Evolutionary conservation across 2,113 vertebrate species (phyloP).

Genomic region (Oncorhynchus keta): DNA sequence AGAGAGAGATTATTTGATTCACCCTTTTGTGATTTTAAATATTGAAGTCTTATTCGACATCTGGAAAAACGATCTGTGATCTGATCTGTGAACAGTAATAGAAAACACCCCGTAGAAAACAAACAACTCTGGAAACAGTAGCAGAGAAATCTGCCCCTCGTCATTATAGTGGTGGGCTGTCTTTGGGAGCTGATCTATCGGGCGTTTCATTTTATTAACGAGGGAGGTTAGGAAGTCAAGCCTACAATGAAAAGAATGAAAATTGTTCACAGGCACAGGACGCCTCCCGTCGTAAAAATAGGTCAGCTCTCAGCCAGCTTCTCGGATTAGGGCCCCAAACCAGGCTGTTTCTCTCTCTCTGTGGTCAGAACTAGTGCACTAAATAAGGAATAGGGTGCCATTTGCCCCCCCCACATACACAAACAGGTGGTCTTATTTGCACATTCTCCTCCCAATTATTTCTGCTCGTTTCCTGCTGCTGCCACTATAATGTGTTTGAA

Average conservation of each 20-base stretch:
- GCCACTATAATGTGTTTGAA: conserved; percentile 2
- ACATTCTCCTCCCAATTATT: conserved; percentile 19
- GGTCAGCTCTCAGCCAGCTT: neutral
- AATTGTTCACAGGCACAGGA: neutral
- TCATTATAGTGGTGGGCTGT: neutral
- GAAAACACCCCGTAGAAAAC: neutral
- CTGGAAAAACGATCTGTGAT: no score
- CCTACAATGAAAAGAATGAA: neutral
- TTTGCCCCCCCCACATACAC: no score
- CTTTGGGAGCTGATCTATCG: neutral
- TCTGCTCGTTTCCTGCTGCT: neutral
- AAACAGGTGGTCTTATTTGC: conserved; percentile 39
- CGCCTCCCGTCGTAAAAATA: neutral
- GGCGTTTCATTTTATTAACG: neutral
- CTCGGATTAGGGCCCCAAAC: neutral
- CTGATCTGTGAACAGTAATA: neutral
- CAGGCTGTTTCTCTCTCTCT: neutral
- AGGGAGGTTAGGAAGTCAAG: neutral
- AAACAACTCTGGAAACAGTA: neutral
- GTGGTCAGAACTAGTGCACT: no score
- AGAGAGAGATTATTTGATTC: no score
- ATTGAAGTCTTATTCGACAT: no score
- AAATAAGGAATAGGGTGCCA: no score
- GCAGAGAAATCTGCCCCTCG: neutral
- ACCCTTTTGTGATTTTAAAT: no score